Evolutionary conservation across 2,888 invertebrate genomes (phyloP).

Genomic region (Argyresthia goedartella): DNA sequence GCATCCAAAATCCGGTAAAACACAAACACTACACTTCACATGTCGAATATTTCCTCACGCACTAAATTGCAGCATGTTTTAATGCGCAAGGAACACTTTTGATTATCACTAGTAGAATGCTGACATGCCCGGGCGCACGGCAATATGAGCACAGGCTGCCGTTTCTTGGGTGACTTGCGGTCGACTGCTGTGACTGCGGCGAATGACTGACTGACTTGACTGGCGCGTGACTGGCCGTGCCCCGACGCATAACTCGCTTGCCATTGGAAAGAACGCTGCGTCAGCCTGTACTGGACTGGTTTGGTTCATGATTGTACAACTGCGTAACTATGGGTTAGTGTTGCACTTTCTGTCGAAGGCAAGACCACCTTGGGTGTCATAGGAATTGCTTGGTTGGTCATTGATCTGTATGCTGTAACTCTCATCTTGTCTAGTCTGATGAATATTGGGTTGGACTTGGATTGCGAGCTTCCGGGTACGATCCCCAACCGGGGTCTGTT

Average conservation of each 20-base stretch:
- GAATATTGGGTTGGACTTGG: too few relatives aligned
- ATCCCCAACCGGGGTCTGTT: too few relatives aligned
- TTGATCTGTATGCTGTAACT: not conserved
- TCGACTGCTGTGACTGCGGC: constrained; percentile 13
- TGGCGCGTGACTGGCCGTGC: constrained; percentile 22
- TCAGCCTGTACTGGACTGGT: constrained; percentile 11
- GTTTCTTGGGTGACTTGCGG: too few relatives aligned
- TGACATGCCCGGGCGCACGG: too few relatives aligned
- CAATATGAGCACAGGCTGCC: too few relatives aligned
- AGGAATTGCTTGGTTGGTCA: not conserved
- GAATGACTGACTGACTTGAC: constrained; percentile 34
- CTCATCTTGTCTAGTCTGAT: not conserved
- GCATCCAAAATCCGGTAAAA: constrained; percentile 20
- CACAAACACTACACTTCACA: constrained; percentile 13
- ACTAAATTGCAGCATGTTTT: too few relatives aligned
- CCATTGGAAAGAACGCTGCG: constrained; percentile 17
- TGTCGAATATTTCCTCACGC: not conserved
- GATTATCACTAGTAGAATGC: too few relatives aligned
- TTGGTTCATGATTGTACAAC: constrained; percentile 1
- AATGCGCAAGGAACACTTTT: too few relatives aligned
- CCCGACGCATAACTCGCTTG: constrained; percentile 17
- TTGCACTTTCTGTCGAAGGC: not conserved
- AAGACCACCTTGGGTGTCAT: not conserved
- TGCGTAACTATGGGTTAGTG: constrained; percentile 1
- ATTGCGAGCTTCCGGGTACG: too few relatives aligned